Percentiles rank a stretch among this genome's conserved stretches.
These are phyloP conservation scores for Phengaris alcon DNA, from an alignment of 2,888 invertebrate species.

Conservation along the genomic window DNA sequence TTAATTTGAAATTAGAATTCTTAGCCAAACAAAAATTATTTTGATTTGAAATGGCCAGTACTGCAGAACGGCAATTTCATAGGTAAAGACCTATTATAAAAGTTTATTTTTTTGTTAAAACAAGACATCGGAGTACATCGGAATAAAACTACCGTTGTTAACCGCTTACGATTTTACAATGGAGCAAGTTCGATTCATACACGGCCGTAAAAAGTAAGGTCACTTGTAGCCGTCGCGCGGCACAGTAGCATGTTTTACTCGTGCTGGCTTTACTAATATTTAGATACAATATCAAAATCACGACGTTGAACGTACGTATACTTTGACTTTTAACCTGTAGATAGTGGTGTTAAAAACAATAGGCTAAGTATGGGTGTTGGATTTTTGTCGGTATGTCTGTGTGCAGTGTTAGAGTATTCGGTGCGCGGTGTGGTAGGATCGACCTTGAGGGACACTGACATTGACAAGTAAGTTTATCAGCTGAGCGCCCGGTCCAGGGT, in stretches of 20 bases:
- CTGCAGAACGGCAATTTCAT: too few species aligned
- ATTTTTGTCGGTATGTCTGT: constrained; percentile 33
- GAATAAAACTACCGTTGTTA: background rate
- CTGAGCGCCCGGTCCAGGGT: constrained; percentile 20
- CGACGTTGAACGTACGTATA: background rate
- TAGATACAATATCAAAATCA: background rate
- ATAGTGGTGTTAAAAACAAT: background rate
- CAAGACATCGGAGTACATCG: too few species aligned
- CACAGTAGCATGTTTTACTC: background rate
- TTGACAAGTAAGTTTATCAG: constrained; percentile 42
- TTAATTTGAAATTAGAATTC: too few species aligned
- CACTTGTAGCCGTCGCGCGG: constrained; percentile 30
- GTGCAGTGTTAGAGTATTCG: constrained; percentile 34
- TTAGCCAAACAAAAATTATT: too few species aligned
- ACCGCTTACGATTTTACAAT: background rate
- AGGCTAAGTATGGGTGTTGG: constrained; percentile 30
- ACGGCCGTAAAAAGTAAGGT: constrained; percentile 33
- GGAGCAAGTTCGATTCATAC: background rate
- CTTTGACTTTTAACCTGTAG: constrained; percentile 9
- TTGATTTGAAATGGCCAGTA: too few species aligned
- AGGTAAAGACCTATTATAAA: too few species aligned
- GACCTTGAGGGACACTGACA: constrained; percentile 45
- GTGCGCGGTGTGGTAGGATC: constrained; percentile 40
- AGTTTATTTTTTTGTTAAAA: too few species aligned
- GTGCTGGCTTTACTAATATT: background rate